Percentiles rank a stretch among this genome's conserved stretches.
Conservation (phyloP, 2,797 vertebrate species). For the Vireo griseus region DNA sequence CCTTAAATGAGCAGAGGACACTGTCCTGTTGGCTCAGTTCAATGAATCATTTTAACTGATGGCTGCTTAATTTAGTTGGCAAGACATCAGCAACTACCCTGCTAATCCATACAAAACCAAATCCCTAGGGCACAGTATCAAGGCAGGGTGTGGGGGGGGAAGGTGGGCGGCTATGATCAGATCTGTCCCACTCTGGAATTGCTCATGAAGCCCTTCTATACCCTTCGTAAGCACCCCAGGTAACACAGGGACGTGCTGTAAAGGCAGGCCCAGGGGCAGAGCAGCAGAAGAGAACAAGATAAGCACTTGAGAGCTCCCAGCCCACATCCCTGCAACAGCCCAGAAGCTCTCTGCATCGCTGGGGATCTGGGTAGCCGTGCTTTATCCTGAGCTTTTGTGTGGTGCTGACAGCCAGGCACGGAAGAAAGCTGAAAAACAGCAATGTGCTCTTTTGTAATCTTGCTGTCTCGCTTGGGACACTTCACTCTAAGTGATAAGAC, state of each 20-base stretch:
- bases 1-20: background rate
- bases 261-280: background rate
- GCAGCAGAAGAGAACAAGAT: background rate
- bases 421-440: background rate
- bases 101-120: background rate
- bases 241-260: rapidly evolving
- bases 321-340: background rate
- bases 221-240: background rate
- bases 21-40: background rate
- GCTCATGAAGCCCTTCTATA: background rate
- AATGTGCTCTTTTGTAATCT: background rate
- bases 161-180: rapidly evolving
- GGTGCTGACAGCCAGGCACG: background rate
- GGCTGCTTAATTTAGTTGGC: background rate
- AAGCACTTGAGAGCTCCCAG: background rate
- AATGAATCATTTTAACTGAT: background rate
- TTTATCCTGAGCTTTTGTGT: background rate
- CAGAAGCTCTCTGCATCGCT: background rate
- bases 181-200: background rate
- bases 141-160: background rate
- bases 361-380: background rate
- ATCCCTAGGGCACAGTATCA: background rate
- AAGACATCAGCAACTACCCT: background rate
- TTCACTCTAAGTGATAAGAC: background rate
- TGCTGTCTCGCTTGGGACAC: background rate